Percentiles rank a stretch among this genome's conserved stretches.
Conservation (phyloP, 2,888 invertebrate species). For the Notodonta dromedarius region DNA sequence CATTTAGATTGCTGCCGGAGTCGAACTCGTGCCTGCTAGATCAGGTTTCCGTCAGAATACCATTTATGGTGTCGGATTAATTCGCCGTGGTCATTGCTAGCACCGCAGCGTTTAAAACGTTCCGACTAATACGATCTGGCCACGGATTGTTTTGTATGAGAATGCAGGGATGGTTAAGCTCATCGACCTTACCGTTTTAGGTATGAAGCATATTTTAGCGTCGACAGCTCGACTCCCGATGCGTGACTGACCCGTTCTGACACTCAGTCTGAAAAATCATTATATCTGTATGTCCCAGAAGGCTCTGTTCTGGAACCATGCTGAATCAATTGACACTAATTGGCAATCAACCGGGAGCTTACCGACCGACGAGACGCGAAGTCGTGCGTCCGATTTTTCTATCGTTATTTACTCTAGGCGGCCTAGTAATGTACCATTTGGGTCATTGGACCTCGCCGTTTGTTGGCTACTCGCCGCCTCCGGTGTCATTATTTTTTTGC, state of each 20-base stretch:
- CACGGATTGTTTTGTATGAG: constrained; percentile 39
- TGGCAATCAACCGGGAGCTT: constrained; percentile 33
- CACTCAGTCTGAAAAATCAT: constrained; percentile 17
- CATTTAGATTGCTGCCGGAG: constrained; percentile 64
- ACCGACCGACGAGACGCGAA: constrained; percentile 26
- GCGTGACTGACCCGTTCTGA: not conserved
- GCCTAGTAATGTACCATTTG: constrained; percentile 78
- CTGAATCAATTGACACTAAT: constrained; percentile 45
- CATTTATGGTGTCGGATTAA: constrained; percentile 78
- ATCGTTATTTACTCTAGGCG: constrained; percentile 69
- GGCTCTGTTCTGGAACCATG: constrained; percentile 32
- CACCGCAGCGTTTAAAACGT: constrained; percentile 32
- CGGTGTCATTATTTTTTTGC: constrained; percentile 70
- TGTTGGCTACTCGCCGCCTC: constrained; percentile 64
- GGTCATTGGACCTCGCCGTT: constrained; percentile 82
- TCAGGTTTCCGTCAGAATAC: constrained; percentile 73
- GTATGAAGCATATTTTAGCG: not conserved
- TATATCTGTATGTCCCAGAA: constrained; percentile 7
- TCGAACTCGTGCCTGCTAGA: constrained; percentile 67
- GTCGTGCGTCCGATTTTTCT: constrained; percentile 72
- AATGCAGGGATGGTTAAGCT: constrained; percentile 31
- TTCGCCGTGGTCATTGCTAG: constrained; percentile 65
- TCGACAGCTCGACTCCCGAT: not conserved
- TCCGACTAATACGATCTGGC: constrained; percentile 38
- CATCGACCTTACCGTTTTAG: constrained; percentile 22